Percentiles rank a stretch among this genome's conserved stretches.
Conservation (phyloP, 2,113 vertebrate species). For the Anguilla rostrata region DNA sequence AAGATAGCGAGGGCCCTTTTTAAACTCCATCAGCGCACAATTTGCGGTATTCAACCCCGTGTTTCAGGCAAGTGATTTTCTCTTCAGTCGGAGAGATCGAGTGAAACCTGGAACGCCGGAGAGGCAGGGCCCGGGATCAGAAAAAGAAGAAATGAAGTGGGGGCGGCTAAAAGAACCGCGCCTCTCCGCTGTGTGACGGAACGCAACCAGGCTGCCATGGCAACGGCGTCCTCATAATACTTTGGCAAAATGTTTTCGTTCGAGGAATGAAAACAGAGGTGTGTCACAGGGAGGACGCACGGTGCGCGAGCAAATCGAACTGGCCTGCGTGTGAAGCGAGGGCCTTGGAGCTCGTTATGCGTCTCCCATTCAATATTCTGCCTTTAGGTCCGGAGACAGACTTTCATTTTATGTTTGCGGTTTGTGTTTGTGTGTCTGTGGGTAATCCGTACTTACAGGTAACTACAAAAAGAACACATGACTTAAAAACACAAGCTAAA, state of each 20-base stretch:
- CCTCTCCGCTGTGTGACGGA: not conserved
- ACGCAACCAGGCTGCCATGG: not conserved
- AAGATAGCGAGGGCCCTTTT: not conserved
- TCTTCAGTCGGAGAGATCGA: not conserved
- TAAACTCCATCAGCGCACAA: constrained; percentile 8
- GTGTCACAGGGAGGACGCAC: not conserved
- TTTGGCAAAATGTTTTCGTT: not conserved
- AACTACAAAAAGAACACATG: too few species aligned
- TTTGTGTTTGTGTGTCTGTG: too few species aligned
- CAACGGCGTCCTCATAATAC: not conserved
- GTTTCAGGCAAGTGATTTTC: not conserved
- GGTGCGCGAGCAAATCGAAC: too few species aligned
- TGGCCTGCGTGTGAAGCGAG: too few species aligned
- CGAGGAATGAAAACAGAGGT: not conserved
- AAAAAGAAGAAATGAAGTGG: not conserved
- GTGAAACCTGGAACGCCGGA: not conserved
- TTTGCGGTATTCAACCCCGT: not conserved
- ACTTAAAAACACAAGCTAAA: too few species aligned
- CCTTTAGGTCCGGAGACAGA: too few species aligned
- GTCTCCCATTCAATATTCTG: too few species aligned
- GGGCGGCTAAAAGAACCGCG: not conserved
- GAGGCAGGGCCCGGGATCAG: not conserved
- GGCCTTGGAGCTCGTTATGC: too few species aligned
- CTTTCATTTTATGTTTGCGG: too few species aligned
- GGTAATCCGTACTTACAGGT: too few species aligned